phyloP scores from a whole-genome alignment of 2,113 vertebrate species.

The Phalacrocorax pelagicus region DNA sequence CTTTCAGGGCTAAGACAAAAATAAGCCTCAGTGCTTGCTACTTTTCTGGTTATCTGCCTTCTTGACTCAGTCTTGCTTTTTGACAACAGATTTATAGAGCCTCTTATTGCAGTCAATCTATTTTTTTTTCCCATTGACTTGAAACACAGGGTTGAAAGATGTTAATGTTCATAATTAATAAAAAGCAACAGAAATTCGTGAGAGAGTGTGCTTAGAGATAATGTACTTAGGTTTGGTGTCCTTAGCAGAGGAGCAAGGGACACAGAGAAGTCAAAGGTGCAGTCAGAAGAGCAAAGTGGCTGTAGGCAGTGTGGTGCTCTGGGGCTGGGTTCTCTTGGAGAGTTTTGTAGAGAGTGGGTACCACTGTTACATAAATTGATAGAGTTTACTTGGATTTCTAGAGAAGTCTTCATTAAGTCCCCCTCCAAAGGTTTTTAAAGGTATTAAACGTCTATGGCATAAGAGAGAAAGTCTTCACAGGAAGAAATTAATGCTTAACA shows the following conservation, averaged over 20 bases:
- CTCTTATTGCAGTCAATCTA: neutral
- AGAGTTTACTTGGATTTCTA: neutral
- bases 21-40: neutral
- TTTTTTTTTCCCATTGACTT: neutral
- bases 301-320: neutral
- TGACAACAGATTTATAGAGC: neutral
- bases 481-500: neutral
- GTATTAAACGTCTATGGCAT: neutral
- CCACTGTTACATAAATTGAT: neutral
- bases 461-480: neutral
- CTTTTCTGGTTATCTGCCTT: neutral
- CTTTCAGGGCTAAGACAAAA: neutral
- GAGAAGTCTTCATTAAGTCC: neutral
- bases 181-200: neutral
- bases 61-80: neutral
- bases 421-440: neutral
- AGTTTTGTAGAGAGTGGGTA: neutral
- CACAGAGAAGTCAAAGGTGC: neutral
- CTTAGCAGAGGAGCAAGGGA: neutral
- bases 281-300: neutral
- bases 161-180: neutral
- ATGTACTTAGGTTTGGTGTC: neutral
- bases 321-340: neutral
- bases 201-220: neutral
- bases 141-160: neutral